Base-by-base conservation (phyloP, 2,888 invertebrate genomes). In the Chymomyza caudatula region DNA sequence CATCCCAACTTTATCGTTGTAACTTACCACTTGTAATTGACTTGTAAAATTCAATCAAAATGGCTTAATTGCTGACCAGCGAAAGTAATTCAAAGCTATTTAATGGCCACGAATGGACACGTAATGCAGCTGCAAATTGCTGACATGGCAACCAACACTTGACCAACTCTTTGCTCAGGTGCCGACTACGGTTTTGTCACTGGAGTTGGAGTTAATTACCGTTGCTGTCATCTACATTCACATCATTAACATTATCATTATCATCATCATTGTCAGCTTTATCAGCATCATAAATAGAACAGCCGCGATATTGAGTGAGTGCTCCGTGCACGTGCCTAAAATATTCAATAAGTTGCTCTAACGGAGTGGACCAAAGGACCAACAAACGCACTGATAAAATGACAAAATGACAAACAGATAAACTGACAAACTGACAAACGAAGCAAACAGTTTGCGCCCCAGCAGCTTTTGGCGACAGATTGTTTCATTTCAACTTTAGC, bases 21-120 rank as follows among this genome's bases (percentile, higher is more conserved):
- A 47, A 49, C 61, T 78, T 71, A 73, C n/a, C n/a, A n/a, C 67
- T 68, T 79, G 67, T 86, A 86, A 80, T 86, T 76, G 86, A 85
- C 67, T 73, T 63, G 69, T 65, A 65, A 71, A 78, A 72, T 67
- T 78, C 72, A 85, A 85, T 78, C 73, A 72, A 66, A 65, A 63
- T 57, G 67, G 43, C 56, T 60, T 68, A 55, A 63, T 67, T 64
- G 47, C 63, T 20, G 47, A 42, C n/a, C 25, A 44, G 49, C 52
- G 19, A 76, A 79, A 54, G 49, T 73, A 81, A 81, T 81, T 77
- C 56, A 69, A 81, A 82, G 60, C 80, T 77, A 83, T 83, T 80
- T 84, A 83, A 70, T 83, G 65, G 11, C 47, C 55, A 59, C 51
- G 54, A 42, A n/a, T 37, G 29, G 29, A 11, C 29, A 37, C 29